Percentiles rank a stretch among this genome's conserved stretches.
phyloP scores from a whole-genome alignment of 1,140 invertebrate species.

The Aphaenogaster rudis region DNA sequence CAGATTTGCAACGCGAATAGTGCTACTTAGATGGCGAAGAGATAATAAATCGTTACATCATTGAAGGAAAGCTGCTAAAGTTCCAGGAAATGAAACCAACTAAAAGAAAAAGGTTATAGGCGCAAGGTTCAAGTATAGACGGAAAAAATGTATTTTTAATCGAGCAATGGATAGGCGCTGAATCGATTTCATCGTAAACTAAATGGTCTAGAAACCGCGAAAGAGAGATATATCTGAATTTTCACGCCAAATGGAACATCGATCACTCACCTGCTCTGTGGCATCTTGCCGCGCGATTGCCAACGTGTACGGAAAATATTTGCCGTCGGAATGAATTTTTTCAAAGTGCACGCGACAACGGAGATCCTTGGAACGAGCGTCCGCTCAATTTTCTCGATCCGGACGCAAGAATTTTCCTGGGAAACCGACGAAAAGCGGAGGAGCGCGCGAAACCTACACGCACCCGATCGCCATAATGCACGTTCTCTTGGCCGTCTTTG shows the following conservation, averaged over 20 bases:
- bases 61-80: constrained; percentile 5
- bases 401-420: constrained; percentile 41
- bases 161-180: neutral
- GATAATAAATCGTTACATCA: neutral
- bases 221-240: constrained; percentile 31
- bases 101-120: constrained; percentile 70
- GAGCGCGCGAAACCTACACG: constrained; percentile 75
- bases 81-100: neutral
- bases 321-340: constrained; percentile 36
- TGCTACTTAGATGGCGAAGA: too few species aligned
- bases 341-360: constrained; percentile 3
- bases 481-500: constrained; percentile 67
- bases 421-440: constrained; percentile 70
- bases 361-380: neutral
- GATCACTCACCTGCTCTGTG: constrained; percentile 83
- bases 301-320: constrained; percentile 79
- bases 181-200: constrained; percentile 3
- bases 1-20: neutral
- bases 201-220: neutral
- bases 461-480: constrained; percentile 83
- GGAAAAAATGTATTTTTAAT: constrained; percentile 12
- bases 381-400: constrained; percentile 19
- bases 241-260: constrained; percentile 65
- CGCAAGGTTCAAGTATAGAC: constrained; percentile 24
- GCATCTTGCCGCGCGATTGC: constrained; percentile 82